phyloP scores from a whole-genome alignment of 2,113 vertebrate genomes.

The Aldabrachelys gigantea region DNA sequence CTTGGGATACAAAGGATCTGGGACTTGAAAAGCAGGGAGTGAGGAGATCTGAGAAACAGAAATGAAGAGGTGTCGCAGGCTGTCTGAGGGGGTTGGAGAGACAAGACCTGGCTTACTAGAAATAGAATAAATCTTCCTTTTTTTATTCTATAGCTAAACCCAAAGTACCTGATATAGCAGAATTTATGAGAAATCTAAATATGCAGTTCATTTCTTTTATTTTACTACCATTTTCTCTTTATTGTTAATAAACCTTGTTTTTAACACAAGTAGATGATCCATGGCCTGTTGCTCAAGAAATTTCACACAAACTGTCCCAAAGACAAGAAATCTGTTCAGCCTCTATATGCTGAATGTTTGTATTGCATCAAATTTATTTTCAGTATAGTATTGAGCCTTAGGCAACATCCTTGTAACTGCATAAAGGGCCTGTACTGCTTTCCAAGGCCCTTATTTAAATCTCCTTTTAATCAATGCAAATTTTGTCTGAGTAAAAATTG shows the following conservation, averaged over 20 bases:
- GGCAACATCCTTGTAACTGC: background rate
- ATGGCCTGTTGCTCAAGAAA: background rate
- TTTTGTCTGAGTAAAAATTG: constrained; percentile 1
- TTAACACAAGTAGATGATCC: background rate
- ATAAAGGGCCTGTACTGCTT: background rate
- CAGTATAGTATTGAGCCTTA: background rate
- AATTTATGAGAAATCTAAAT: background rate
- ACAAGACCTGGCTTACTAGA: background rate
- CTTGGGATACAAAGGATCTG: background rate
- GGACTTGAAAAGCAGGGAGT: background rate
- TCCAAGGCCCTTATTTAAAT: background rate
- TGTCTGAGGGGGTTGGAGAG: background rate
- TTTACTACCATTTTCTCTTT: background rate
- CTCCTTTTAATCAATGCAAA: background rate
- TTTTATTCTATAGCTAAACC: background rate
- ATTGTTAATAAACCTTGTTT: background rate
- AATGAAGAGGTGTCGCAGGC: background rate
- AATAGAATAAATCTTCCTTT: background rate
- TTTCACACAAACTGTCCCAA: background rate
- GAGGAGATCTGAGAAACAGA: background rate
- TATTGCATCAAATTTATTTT: background rate
- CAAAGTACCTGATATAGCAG: background rate
- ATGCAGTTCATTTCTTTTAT: background rate
- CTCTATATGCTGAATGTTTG: background rate
- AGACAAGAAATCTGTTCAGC: background rate